Conservation (phyloP, 2,888 invertebrate species). For the Pyrocoelia pectoralis region DNA sequence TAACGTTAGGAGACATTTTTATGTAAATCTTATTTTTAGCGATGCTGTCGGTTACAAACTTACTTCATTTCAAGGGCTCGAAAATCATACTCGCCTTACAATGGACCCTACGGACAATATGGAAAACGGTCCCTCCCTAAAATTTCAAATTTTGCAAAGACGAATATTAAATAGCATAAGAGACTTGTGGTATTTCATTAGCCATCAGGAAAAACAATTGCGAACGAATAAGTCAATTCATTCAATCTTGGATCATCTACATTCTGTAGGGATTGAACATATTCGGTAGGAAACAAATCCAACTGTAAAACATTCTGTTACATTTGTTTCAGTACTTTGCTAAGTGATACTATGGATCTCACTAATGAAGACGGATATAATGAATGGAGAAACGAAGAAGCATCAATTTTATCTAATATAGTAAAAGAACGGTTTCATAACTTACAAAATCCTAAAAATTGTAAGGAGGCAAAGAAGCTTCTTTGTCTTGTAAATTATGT, state of each 20-base stretch:
- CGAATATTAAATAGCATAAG: not conserved
- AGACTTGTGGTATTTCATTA: slow-evolving; percentile 1
- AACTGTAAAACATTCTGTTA: not conserved
- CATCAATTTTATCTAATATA: not conserved
- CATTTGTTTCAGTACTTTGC: not conserved
- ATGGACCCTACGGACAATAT: no score
- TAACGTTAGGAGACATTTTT: no score
- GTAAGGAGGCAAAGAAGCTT: not conserved
- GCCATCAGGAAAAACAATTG: not conserved
- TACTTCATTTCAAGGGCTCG: no score
- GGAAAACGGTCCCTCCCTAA: not conserved
- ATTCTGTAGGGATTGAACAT: not conserved
- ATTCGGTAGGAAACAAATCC: not conserved
- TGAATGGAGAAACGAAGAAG: not conserved
- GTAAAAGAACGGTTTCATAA: not conserved
- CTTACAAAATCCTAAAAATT: not conserved
- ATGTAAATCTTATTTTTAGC: no score
- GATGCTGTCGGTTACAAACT: no score
- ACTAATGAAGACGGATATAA: not conserved
- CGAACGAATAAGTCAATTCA: not conserved
- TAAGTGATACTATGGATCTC: not conserved
- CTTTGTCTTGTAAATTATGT: not conserved
- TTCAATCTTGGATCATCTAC: not conserved
- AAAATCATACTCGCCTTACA: no score
- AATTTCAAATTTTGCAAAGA: not conserved